phyloP scores from a whole-genome alignment of 2,797 vertebrate species.

The Malacoraja senta region DNA sequence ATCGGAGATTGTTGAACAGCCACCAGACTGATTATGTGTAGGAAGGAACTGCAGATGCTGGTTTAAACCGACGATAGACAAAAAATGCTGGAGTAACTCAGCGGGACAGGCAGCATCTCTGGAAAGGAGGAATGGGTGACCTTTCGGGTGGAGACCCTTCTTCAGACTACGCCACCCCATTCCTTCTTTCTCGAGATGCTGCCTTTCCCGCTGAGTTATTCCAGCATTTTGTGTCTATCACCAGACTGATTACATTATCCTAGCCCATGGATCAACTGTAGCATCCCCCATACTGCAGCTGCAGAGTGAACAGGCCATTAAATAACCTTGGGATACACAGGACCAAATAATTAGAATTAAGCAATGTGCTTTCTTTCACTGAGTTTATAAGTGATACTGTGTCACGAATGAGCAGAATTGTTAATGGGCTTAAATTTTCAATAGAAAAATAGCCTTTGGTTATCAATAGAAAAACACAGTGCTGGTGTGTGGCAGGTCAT shows the following conservation, averaged over 20 bases:
- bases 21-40: background rate
- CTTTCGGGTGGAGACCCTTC: too few relatives aligned
- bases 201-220: too few relatives aligned
- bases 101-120: too few relatives aligned
- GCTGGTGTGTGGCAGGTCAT: background rate
- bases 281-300: background rate
- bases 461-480: background rate
- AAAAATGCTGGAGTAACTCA: too few relatives aligned
- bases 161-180: too few relatives aligned
- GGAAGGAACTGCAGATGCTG: too few relatives aligned
- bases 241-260: too few relatives aligned
- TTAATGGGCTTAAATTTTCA: background rate
- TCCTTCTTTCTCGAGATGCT: too few relatives aligned
- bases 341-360: too few relatives aligned
- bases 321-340: background rate
- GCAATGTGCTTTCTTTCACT: background rate
- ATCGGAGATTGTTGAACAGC: background rate
- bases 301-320: background rate
- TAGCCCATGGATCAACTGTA: background rate
- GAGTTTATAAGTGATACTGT: background rate
- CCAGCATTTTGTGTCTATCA: too few relatives aligned
- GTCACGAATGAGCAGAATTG: background rate
- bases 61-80: too few relatives aligned
- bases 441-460: background rate
- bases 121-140: too few relatives aligned